Evolutionary conservation across 2,113 vertebrate genomes (phyloP).

Genomic region (Dipodomys ordii): DNA sequence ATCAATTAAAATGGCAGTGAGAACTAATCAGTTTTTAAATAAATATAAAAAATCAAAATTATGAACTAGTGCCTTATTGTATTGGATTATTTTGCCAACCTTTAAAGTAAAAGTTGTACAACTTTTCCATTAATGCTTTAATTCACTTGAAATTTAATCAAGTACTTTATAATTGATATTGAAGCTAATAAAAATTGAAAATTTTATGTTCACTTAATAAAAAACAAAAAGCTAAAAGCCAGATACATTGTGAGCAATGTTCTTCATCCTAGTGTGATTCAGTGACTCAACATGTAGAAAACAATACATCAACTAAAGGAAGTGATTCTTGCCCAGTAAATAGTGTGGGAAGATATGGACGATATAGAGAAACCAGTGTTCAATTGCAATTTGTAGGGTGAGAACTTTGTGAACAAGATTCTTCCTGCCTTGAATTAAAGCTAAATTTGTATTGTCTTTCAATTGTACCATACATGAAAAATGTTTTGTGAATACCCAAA

Average conservation of each 20-base stretch:
- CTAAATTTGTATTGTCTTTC: background rate
- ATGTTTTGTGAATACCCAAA: background rate
- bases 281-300: slow-evolving; percentile 22
- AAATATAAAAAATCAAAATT: background rate
- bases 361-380: background rate
- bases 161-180: slow-evolving; percentile 5
- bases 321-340: background rate
- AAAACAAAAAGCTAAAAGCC: background rate
- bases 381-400: no score
- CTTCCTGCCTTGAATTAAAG: background rate
- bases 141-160: background rate
- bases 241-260: background rate
- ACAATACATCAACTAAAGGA: background rate
- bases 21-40: background rate
- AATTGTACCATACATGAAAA: background rate
- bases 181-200: background rate
- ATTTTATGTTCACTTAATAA: background rate
- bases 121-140: background rate
- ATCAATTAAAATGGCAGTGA: background rate
- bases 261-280: background rate
- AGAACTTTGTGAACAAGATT: background rate
- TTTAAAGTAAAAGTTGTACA: background rate
- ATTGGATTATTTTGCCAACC: background rate
- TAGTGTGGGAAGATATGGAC: background rate
- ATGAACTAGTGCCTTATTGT: background rate